Evolutionary conservation across 2,113 vertebrate genomes (phyloP).

Genomic region (Tursiops truncatus): DNA sequence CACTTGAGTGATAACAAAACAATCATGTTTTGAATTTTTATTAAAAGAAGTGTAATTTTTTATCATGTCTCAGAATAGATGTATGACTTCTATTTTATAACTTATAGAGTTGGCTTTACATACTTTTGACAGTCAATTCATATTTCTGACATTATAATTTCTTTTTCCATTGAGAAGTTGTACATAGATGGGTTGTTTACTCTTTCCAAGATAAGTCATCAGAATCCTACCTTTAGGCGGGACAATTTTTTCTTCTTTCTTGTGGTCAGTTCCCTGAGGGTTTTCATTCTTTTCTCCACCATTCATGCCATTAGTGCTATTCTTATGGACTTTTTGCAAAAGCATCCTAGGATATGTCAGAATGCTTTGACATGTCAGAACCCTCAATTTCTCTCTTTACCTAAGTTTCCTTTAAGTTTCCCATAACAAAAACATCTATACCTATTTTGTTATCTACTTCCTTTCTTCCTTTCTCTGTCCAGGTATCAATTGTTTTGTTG

Average conservation of each 20-base stretch:
- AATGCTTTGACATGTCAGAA: neutral
- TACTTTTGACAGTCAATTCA: slow-evolving; percentile 40
- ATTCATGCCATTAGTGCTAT: neutral
- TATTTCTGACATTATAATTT: slow-evolving; percentile 42
- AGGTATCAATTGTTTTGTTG: neutral
- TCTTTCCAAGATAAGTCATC: neutral
- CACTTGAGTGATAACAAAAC: slow-evolving; percentile 26
- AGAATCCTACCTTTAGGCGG: neutral
- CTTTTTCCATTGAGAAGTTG: neutral
- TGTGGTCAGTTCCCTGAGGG: neutral
- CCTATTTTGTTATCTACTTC: neutral
- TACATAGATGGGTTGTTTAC: neutral
- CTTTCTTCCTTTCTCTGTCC: neutral
- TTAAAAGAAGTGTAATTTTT: slow-evolving; percentile 43
- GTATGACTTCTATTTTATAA: slow-evolving; percentile 8
- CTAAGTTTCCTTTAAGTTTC: neutral
- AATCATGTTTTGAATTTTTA: slow-evolving; percentile 38
- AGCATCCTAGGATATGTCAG: neutral
- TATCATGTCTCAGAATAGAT: neutral
- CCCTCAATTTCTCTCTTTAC: neutral
- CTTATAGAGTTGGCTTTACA: neutral
- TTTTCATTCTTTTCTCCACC: neutral
- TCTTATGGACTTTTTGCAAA: neutral
- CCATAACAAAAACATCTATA: neutral
- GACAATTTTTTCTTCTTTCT: neutral